Percentiles rank a stretch among this genome's conserved stretches.
Evolutionary conservation across 2,113 vertebrate species (phyloP).

Genomic region (Notarius quadriscutis): DNA sequence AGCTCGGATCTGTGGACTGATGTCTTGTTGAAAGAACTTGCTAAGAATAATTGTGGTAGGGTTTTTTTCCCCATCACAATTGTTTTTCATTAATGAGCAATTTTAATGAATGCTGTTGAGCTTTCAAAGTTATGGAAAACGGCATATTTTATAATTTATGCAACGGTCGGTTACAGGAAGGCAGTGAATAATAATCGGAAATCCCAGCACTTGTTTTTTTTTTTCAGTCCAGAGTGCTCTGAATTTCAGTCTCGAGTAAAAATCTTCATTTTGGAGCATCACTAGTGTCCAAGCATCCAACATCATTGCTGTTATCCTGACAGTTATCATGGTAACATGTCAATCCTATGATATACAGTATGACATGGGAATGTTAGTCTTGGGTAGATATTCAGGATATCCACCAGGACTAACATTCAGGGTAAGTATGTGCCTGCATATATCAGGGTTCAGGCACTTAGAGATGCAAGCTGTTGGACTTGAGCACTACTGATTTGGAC

Average conservation of each 20-base stretch:
- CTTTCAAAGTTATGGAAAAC: not conserved
- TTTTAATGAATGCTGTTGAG: not conserved
- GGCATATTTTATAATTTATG: not conserved
- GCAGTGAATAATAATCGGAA: not conserved
- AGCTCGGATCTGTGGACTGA: not conserved
- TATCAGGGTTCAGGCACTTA: too few species aligned
- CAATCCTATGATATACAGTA: not conserved
- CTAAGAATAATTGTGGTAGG: not conserved
- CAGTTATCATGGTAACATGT: not conserved
- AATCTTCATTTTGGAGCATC: not conserved
- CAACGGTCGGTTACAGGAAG: not conserved
- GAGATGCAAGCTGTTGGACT: too few species aligned
- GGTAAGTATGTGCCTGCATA: too few species aligned
- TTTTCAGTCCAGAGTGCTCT: not conserved
- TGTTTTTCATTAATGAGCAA: not conserved
- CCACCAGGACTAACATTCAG: too few species aligned
- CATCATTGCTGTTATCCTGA: not conserved
- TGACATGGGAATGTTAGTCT: not conserved
- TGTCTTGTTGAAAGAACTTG: not conserved
- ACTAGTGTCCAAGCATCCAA: not conserved
- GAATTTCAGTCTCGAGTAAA: not conserved
- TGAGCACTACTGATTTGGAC: too few species aligned
- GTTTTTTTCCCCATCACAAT: not conserved
- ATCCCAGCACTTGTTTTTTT: too few species aligned
- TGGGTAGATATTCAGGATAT: not conserved